Evolutionary conservation across 2,113 vertebrate genomes (phyloP).

Genomic region (Falco punctatus): DNA sequence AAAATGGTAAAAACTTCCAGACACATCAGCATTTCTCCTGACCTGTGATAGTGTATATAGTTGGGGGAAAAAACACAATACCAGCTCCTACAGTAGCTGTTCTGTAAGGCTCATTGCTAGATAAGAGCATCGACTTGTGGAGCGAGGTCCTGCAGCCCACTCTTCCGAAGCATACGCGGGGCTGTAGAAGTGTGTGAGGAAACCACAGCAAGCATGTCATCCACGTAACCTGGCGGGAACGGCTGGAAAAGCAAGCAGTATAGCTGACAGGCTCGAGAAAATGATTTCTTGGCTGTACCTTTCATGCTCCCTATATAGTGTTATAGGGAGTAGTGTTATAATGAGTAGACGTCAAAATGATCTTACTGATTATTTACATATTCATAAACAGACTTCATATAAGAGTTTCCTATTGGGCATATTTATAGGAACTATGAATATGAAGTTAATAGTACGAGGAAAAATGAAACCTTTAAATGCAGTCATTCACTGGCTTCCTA

Average conservation of each 20-base stretch:
- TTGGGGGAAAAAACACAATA: not conserved
- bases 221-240: not conserved
- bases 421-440: not conserved
- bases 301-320: not conserved
- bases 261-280: not conserved
- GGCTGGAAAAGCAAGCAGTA: not conserved
- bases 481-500: not conserved
- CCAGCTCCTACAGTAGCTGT: not conserved
- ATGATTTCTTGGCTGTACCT: not conserved
- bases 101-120: not conserved
- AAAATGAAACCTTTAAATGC: not conserved
- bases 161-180: not conserved
- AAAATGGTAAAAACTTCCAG: not conserved
- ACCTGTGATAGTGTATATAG: not conserved
- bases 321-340: not conserved
- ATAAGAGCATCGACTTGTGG: not conserved
- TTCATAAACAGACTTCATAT: not conserved
- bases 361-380: not conserved
- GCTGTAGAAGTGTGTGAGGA: not conserved
- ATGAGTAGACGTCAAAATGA: not conserved
- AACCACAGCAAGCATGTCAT: not conserved
- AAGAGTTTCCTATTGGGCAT: not conserved
- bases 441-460: not conserved
- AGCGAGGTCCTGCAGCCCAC: not conserved
- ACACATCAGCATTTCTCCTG: not conserved